Conservation (phyloP, 2,888 invertebrate species). For the Athalia rosae region DNA sequence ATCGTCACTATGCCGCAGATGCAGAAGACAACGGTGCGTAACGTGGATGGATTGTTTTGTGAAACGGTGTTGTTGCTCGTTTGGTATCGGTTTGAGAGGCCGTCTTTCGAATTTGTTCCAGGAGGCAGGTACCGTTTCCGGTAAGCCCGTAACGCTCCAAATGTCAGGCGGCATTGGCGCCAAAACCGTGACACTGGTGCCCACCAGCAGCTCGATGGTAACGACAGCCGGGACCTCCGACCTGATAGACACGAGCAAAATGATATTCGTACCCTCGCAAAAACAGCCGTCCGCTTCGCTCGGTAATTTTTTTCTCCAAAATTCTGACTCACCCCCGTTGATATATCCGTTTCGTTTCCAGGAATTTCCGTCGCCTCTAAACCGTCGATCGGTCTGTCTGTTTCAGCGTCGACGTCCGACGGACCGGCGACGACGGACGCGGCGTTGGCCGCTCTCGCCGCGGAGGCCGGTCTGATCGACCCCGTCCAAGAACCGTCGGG, state of each 20-base stretch:
- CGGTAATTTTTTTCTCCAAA: conserved; percentile 63
- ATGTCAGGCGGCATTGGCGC: conserved; percentile 78
- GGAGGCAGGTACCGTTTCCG: conserved; percentile 81
- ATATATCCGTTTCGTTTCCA: neutral
- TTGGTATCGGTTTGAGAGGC: conserved; percentile 13
- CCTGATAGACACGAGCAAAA: conserved; percentile 67
- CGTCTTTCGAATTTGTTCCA: conserved; percentile 60
- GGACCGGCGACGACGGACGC: conserved; percentile 79
- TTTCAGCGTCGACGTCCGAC: conserved; percentile 75
- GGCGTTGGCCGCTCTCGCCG: conserved; percentile 78
- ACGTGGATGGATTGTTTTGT: conserved; percentile 44
- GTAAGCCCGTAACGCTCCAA: conserved; percentile 84
- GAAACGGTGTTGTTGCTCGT: neutral
- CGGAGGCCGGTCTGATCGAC: conserved; percentile 79
- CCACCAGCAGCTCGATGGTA: conserved; percentile 69
- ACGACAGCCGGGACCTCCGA: conserved; percentile 65
- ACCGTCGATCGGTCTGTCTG: conserved; percentile 52
- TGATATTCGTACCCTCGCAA: conserved; percentile 70
- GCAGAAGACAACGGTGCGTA: conserved; percentile 66
- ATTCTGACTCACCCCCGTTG: neutral
- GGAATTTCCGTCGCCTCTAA: neutral
- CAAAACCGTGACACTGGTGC: conserved; percentile 80
- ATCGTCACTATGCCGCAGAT: conserved; percentile 70
- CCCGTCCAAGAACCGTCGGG: conserved; percentile 72
- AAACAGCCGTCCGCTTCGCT: conserved; percentile 77